Conservation (phyloP, 2,888 invertebrate species). For the Drosophila pegasa region DNA sequence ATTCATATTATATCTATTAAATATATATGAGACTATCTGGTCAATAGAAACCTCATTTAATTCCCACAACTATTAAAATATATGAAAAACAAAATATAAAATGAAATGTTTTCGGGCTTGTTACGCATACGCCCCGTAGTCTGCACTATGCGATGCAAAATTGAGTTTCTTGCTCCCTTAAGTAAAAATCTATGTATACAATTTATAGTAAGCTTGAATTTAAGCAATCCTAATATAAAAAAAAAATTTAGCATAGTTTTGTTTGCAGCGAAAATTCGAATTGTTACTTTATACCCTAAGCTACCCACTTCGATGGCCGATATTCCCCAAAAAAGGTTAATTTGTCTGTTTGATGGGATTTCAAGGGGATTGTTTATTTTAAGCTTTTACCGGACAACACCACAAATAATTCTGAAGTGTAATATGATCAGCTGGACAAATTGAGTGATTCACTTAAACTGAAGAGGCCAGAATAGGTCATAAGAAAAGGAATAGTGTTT, state of each 20-base stretch:
- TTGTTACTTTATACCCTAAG: too few relatives aligned
- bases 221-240: conserved; percentile 1
- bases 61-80: not conserved
- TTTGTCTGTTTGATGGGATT: too few relatives aligned
- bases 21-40: not conserved
- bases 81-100: not conserved
- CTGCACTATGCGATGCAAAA: not conserved
- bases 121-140: conserved; percentile 23
- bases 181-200: not conserved
- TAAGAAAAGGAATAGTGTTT: too few relatives aligned
- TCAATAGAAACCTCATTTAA: not conserved
- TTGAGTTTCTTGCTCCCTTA: conserved; percentile 1
- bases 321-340: too few relatives aligned
- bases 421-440: too few relatives aligned
- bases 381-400: too few relatives aligned
- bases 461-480: too few relatives aligned
- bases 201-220: conserved; percentile 5
- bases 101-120: conserved; percentile 4
- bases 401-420: too few relatives aligned
- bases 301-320: too few relatives aligned
- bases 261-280: not conserved
- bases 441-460: too few relatives aligned
- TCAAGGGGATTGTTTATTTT: too few relatives aligned
- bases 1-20: not conserved
- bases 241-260: not conserved